A percentile compares a stretch with the other conserved stretches of the same genome.
phyloP scores from a whole-genome alignment of 2,113 vertebrate genomes.

The Pitta sordida region DNA sequence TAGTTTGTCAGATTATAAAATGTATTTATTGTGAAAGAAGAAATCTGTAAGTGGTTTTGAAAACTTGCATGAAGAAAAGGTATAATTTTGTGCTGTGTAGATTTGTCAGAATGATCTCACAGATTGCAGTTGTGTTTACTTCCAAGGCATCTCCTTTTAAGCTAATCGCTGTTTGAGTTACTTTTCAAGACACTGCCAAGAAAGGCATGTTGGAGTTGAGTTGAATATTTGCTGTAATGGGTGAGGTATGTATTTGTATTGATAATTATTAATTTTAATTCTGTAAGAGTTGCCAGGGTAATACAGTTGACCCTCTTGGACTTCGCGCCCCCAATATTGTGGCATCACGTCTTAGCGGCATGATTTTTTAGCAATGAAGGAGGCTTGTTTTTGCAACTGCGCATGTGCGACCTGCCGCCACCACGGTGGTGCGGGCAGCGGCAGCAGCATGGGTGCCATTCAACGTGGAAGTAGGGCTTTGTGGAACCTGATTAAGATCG shows the following conservation, averaged over 20 bases:
- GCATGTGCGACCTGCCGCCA: no score
- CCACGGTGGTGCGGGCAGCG: no score
- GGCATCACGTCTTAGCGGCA: no score
- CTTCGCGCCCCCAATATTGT: no score
- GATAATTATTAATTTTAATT: not conserved
- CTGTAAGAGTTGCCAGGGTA: not conserved
- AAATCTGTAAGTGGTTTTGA: not conserved
- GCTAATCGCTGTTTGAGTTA: not conserved
- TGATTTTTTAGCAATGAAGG: no score
- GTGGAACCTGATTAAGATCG: no score
- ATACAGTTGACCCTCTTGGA: no score
- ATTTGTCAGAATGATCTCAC: not conserved
- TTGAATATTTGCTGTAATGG: not conserved
- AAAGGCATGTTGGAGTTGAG: not conserved
- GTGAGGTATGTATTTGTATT: not conserved
- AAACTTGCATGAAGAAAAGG: not conserved
- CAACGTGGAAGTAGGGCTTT: no score
- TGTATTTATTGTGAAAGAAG: not conserved
- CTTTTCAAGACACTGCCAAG: not conserved
- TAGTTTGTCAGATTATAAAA: not conserved
- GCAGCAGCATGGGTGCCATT: no score
- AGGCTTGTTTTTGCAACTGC: no score
- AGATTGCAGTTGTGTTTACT: not conserved
- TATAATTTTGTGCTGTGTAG: not conserved
- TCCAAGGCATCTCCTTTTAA: conserved; percentile 1